Conservation (phyloP, 2,797 vertebrate species). For the Coilia nasus region DNA sequence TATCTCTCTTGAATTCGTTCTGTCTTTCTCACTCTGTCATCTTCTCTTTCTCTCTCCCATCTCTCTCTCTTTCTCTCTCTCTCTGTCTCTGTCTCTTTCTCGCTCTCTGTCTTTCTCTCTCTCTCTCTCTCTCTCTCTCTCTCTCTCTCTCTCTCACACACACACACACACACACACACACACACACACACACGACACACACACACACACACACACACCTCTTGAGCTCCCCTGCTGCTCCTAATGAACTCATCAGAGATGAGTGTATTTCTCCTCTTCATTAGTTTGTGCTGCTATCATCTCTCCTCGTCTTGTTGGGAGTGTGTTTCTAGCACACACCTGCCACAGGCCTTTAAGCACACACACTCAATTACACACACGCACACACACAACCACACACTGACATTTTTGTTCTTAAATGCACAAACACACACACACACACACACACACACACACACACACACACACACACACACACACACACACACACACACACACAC, state of each 20-base stretch:
- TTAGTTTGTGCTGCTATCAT: conserved; percentile 39
- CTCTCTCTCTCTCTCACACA: too few species aligned
- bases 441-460: neutral
- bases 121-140: neutral
- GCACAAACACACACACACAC: neutral
- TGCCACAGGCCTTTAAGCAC: conserved; percentile 32
- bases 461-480: neutral
- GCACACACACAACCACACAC: neutral
- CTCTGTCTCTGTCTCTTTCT: neutral
- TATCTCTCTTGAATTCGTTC: too few species aligned
- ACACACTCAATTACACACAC: neutral
- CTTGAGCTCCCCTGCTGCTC: neutral
- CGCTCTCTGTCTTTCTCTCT: neutral
- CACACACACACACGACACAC: too few species aligned
- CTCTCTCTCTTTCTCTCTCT: neutral
- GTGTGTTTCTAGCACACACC: conserved; percentile 26
- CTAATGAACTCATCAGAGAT: conserved; percentile 52
- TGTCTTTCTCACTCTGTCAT: too few species aligned
- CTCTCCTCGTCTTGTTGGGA: conserved; percentile 22
- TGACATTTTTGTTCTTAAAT: too few species aligned
- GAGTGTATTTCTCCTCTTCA: conserved; percentile 36
- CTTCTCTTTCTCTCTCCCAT: too few species aligned
- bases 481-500: neutral
- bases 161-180: too few species aligned
- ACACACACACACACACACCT: too few species aligned